phyloP scores from a whole-genome alignment of 2,888 invertebrate species.

The Hanleya hanleyi region DNA sequence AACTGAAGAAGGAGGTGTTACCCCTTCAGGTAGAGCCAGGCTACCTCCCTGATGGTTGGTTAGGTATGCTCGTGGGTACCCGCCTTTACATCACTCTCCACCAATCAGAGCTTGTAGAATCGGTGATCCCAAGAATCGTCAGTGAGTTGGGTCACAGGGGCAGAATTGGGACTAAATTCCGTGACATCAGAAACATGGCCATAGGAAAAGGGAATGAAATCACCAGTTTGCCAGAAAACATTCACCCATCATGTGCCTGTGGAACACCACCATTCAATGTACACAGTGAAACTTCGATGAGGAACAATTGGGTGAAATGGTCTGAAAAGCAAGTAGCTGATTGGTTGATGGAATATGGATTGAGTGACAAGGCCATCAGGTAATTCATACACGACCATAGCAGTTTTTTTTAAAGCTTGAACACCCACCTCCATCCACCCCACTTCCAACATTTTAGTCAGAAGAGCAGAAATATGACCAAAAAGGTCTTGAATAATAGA shows the following conservation, averaged over 20 bases:
- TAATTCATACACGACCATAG: not conserved
- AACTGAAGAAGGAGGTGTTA: slow-evolving; percentile 66
- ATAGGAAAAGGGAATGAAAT: not conserved
- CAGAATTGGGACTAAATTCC: not conserved
- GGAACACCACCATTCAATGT: too few relatives aligned
- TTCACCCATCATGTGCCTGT: not conserved
- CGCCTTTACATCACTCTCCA: slow-evolving; percentile 68
- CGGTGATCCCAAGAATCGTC: slow-evolving; percentile 53
- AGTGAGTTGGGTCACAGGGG: slow-evolving; percentile 65
- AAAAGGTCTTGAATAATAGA: too few relatives aligned
- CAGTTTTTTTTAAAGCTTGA: not conserved
- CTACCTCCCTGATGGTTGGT: slow-evolving; percentile 72
- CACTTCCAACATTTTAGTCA: too few relatives aligned
- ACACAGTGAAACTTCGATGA: too few relatives aligned
- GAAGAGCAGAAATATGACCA: too few relatives aligned
- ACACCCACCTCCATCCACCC: too few relatives aligned
- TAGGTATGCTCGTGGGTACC: slow-evolving; percentile 70
- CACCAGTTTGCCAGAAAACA: not conserved
- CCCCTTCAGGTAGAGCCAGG: slow-evolving; percentile 64
- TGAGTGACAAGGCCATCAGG: slow-evolving; percentile 15
- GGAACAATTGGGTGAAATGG: slow-evolving; percentile 48
- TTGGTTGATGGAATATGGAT: slow-evolving; percentile 26
- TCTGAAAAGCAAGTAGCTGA: slow-evolving; percentile 22
- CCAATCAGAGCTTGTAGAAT: slow-evolving; percentile 44
- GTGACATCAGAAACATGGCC: not conserved